These are phyloP conservation scores for Clarias magur DNA, from an alignment of 2,113 vertebrate genomes.

Conservation along the genomic window DNA sequence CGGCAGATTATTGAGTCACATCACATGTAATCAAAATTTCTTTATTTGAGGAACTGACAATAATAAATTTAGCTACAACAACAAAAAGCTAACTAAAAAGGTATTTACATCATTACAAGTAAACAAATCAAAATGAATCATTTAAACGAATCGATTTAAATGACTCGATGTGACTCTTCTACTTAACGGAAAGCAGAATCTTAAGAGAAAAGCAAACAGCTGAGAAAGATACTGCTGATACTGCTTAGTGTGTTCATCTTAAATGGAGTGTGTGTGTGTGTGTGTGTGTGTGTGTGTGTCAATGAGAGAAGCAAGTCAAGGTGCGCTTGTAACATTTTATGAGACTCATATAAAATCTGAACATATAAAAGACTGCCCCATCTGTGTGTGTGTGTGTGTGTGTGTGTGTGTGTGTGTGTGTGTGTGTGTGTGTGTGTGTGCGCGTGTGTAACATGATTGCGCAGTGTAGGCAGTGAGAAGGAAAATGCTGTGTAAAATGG, in stretches of 20 bases:
- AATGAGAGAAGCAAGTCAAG: slow-evolving; percentile 4
- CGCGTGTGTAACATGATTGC: slow-evolving; percentile 4
- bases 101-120: too few relatives aligned
- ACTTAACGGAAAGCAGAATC: neutral
- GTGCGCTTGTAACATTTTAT: slow-evolving; percentile 3
- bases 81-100: too few relatives aligned
- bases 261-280: slow-evolving; percentile 12
- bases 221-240: neutral
- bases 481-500: slow-evolving; percentile 75
- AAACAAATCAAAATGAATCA: neutral
- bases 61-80: neutral
- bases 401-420: neutral
- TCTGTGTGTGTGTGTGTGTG: neutral
- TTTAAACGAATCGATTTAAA: neutral
- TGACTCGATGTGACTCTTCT: neutral
- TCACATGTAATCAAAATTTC: neutral
- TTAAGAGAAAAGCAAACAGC: neutral
- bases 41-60: neutral
- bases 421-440: too few relatives aligned
- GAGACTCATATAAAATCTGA: slow-evolving; percentile 1
- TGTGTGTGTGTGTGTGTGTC: slow-evolving; percentile 28
- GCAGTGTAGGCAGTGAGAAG: slow-evolving; percentile 40
- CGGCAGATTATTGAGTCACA: neutral
- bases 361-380: neutral
- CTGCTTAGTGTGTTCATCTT: neutral